phyloP scores from a whole-genome alignment of 2,113 vertebrate genomes.

The Siniperca knerii region DNA sequence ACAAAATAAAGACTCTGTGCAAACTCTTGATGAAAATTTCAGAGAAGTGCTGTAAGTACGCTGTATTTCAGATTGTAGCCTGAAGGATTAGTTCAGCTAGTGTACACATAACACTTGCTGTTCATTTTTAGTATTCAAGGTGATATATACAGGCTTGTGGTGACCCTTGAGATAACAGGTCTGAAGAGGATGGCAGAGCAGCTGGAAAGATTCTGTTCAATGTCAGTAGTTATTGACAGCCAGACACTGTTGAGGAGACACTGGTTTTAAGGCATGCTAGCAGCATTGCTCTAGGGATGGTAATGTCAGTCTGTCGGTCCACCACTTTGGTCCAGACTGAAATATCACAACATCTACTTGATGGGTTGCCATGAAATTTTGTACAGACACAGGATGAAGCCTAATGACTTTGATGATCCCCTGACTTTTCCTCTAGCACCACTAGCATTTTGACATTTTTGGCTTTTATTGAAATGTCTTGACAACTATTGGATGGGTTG shows the following conservation, averaged over 20 bases:
- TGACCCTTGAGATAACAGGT: conserved; percentile 37
- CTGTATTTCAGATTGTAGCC: conserved; percentile 19
- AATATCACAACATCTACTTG: not conserved
- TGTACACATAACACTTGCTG: conserved; percentile 2
- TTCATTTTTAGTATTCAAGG: conserved; percentile 55
- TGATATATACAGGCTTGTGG: conserved; percentile 30
- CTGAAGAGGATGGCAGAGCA: conserved; percentile 22
- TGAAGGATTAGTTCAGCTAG: conserved; percentile 24
- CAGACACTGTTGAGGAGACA: not conserved
- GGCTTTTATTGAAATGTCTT: not conserved
- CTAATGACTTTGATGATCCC: not conserved
- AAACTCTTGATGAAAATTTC: not conserved
- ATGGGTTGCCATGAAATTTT: not conserved
- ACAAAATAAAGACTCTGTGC: not conserved
- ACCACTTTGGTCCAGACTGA: not conserved
- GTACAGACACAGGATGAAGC: not conserved
- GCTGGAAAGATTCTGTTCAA: conserved; percentile 28
- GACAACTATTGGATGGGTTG: not conserved
- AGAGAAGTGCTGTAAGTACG: not conserved
- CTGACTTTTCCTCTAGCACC: not conserved
- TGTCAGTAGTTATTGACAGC: conserved; percentile 49
- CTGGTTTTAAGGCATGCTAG: not conserved
- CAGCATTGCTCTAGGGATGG: not conserved
- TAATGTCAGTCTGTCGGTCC: not conserved
- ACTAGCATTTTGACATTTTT: not conserved